phyloP scores from a whole-genome alignment of 1,140 invertebrate species.

The Cylas formicarius region DNA sequence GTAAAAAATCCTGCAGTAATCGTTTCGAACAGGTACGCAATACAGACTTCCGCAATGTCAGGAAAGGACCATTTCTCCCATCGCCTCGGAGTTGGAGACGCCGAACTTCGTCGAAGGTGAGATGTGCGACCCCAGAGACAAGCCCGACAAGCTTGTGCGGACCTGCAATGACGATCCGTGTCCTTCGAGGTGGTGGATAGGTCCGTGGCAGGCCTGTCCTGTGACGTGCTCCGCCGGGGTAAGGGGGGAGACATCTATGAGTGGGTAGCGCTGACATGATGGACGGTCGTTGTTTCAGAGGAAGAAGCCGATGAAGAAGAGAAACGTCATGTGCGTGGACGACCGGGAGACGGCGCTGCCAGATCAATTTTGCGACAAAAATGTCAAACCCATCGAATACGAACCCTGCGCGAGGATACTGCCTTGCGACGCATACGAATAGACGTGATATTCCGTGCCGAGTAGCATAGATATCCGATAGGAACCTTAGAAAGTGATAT shows the following conservation, averaged over 20 bases:
- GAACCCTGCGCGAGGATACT: constrained; percentile 57
- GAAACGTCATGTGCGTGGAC: constrained; percentile 68
- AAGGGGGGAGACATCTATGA: constrained; percentile 8
- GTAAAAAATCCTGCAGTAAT: too few relatives aligned
- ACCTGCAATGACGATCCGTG: constrained; percentile 65
- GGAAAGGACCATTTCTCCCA: constrained; percentile 52
- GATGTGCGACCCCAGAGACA: constrained; percentile 53
- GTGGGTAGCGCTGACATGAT: background rate
- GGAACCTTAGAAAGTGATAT: too few relatives aligned
- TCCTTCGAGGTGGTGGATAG: constrained; percentile 71
- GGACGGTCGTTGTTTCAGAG: constrained; percentile 25
- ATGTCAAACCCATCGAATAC: constrained; percentile 52
- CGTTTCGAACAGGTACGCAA: constrained; percentile 47
- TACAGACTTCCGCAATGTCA: constrained; percentile 55
- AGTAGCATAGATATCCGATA: too few relatives aligned
- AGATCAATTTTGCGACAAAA: constrained; percentile 56
- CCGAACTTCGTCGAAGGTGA: constrained; percentile 55
- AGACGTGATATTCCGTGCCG: too few relatives aligned
- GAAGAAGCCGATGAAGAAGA: constrained; percentile 49
- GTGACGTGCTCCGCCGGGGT: constrained; percentile 55
- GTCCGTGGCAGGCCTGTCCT: constrained; percentile 76
- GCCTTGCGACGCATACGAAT: constrained; percentile 42
- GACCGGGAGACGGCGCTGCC: constrained; percentile 60
- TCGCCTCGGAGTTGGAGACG: constrained; percentile 30
- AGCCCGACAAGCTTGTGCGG: constrained; percentile 52